phyloP scores from a whole-genome alignment of 2,797 vertebrate species.

The Spinus olivaceus region DNA sequence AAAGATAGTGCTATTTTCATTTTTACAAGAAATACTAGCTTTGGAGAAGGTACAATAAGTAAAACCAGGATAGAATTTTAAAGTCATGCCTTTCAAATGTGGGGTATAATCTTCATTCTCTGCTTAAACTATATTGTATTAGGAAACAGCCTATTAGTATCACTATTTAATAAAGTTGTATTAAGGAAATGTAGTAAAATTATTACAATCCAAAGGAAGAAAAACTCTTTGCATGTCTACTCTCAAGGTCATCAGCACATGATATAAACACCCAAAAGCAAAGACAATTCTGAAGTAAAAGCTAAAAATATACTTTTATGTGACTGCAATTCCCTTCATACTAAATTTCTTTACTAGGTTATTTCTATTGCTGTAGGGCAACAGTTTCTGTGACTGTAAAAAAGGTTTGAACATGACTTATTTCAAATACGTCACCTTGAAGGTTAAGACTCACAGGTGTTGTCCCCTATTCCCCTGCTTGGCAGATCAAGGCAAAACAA shows the following conservation, averaged over 20 bases:
- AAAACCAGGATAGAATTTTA: slow-evolving; percentile 53
- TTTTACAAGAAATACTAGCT: slow-evolving; percentile 40
- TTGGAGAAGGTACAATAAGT: slow-evolving; percentile 33
- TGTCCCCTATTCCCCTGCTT: background rate
- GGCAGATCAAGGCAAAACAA: slow-evolving; percentile 1
- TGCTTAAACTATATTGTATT: slow-evolving; percentile 1
- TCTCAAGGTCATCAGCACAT: slow-evolving; percentile 22
- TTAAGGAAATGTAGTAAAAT: slow-evolving; percentile 1
- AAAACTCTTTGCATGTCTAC: background rate
- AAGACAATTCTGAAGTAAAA: slow-evolving; percentile 44
- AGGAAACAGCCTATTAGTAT: background rate
- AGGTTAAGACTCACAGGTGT: slow-evolving; percentile 48
- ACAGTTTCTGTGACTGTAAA: slow-evolving; percentile 49
- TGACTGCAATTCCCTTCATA: slow-evolving; percentile 31
- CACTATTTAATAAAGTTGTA: background rate
- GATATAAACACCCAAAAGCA: slow-evolving; percentile 31
- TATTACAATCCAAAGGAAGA: slow-evolving; percentile 16
- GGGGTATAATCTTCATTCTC: slow-evolving; percentile 49
- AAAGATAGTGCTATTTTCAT: slow-evolving; percentile 38
- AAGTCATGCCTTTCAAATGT: slow-evolving; percentile 16
- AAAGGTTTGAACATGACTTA: slow-evolving; percentile 34
- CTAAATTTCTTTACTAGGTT: slow-evolving; percentile 39
- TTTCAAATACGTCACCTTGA: slow-evolving; percentile 59
- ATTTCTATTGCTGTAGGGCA: slow-evolving; percentile 53
- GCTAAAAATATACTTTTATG: slow-evolving; percentile 13